These are phyloP conservation scores for Diuraphis noxia DNA, from an alignment of 1,140 invertebrate genomes.

Conservation along the genomic window DNA sequence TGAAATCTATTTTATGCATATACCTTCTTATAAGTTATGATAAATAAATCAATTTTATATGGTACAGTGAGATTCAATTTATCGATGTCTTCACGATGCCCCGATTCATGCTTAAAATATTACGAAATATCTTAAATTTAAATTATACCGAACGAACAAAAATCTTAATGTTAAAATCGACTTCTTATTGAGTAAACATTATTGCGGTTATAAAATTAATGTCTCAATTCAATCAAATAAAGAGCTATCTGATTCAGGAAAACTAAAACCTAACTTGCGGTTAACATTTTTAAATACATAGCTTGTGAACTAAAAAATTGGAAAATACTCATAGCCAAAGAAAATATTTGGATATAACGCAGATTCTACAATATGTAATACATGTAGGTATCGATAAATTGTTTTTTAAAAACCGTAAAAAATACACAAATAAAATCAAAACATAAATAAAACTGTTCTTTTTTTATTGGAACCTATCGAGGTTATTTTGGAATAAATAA, in stretches of 20 bases:
- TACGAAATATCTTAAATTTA: neutral
- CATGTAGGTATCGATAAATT: no score
- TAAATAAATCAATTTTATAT: neutral
- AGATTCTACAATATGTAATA: no score
- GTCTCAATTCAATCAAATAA: neutral
- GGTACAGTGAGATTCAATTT: neutral
- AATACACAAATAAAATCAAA: no score
- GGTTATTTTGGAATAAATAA: no score
- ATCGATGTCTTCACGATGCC: neutral
- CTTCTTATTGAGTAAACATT: neutral
- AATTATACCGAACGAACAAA: neutral
- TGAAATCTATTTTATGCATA: neutral
- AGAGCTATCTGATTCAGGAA: rapidly evolving
- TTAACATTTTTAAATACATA: neutral
- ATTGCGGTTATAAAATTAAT: neutral
- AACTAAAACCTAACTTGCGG: neutral
- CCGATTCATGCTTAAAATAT: neutral
- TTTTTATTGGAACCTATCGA: no score
- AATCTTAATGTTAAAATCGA: neutral
- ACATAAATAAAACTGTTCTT: no score
- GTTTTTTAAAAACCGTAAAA: no score
- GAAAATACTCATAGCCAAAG: no score
- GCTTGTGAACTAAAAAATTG: no score
- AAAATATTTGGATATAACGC: no score
- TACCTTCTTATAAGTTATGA: neutral